A percentile compares a stretch with the other conserved stretches of the same genome.
phyloP scores from a whole-genome alignment of 2,113 vertebrate genomes.

The Bombycilla garrulus region DNA sequence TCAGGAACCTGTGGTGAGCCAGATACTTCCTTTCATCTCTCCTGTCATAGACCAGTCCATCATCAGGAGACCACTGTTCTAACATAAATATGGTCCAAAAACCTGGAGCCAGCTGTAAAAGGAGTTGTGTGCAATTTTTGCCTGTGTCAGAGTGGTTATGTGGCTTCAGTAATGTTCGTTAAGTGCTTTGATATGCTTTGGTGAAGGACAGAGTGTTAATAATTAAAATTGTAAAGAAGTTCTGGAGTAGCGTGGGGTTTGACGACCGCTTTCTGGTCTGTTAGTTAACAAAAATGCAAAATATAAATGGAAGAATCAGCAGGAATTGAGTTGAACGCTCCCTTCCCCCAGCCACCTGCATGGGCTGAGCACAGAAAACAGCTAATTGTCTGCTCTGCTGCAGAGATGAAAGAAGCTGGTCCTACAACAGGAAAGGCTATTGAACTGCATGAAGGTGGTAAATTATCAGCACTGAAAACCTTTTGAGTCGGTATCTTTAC shows the following conservation, averaged over 20 bases:
- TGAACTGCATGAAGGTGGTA: constrained; percentile 26
- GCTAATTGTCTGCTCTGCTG: constrained; percentile 31
- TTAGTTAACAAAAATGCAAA: constrained; percentile 57
- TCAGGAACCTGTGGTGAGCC: constrained; percentile 12
- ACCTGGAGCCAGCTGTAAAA: background rate
- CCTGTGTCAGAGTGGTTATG: background rate
- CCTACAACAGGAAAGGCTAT: constrained; percentile 19
- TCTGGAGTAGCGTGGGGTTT: background rate
- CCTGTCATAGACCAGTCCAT: background rate
- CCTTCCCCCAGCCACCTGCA: constrained; percentile 61
- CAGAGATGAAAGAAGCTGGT: constrained; percentile 37
- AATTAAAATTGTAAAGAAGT: constrained; percentile 57
- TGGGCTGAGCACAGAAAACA: constrained; percentile 28
- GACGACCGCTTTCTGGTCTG: constrained; percentile 45
- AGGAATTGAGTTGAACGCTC: background rate
- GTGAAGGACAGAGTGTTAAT: constrained; percentile 44
- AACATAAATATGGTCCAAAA: background rate
- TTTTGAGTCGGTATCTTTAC: background rate
- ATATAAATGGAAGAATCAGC: constrained; percentile 21
- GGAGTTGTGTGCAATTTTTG: background rate
- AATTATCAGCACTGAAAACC: constrained; percentile 31
- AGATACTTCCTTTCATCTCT: background rate
- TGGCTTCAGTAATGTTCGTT: constrained; percentile 42
- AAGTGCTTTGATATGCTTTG: constrained; percentile 37
- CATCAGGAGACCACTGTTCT: background rate